Base-by-base conservation (phyloP, 2,888 invertebrate genomes). In the Anthophora plumipes region DNA sequence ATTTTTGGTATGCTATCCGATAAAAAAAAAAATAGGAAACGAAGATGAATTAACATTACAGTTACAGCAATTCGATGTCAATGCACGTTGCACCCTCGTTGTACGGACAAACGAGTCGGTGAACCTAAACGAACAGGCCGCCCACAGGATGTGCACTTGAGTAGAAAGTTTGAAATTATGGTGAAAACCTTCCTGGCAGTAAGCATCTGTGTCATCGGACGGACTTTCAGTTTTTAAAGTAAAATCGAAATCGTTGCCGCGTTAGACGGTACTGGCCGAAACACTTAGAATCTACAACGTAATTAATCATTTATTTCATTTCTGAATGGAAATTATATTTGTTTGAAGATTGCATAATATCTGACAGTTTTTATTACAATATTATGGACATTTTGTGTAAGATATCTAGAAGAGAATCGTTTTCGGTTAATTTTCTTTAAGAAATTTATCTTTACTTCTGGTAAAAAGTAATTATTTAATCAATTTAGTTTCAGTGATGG, bases 81-180 rank as follows among this genome's bases (percentile, higher is more conserved):
- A 72, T 78, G 78, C 64, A 83, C 79, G 83, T 77, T 76, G 76
- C 80, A 79, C 78, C 76, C 50, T 61, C 64, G 54, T 63, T 55
- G 80, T 74, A 63, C 83, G 80, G 80, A 83, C 84, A 87, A 74
- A 76, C 79, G 80, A 87, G 75, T 89, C 87, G 87, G 85, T 89
- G 86, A 88, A 90, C 89, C 90, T 80, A 81, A 83, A 86, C 87
- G 80, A 67, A 60, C 81, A 86, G 71, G 79, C 87, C 88, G 87
- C 85, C 88, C 85, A 90, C 89, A 88, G 87, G 86, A 89, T 90
- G 88, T 84, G 79, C 85, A 85, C 77, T 84, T 83, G 83, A 85
- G 83, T 84, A 86, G 86, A 89, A 89, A 87, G 86, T 82, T 88
- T 83, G 83, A 76, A 88, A 88, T 89, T 88, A 87, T 84, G 89